phyloP scores from a whole-genome alignment of 2,797 vertebrate genomes.

The Triplophysa bombifrons region DNA sequence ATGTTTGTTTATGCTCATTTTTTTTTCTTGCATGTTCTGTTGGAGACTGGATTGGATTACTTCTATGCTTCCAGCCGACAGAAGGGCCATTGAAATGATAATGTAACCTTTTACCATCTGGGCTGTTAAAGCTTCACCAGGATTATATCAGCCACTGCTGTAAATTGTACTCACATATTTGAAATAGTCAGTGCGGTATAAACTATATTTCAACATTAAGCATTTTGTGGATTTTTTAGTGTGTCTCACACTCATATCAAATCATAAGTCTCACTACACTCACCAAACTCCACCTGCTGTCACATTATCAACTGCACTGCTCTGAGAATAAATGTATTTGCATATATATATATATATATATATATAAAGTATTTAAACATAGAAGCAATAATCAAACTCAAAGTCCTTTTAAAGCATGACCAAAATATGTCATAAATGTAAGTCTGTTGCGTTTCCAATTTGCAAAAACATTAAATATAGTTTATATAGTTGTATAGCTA shows the following conservation, averaged over 20 bases:
- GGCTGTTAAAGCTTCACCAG: slow-evolving; percentile 47
- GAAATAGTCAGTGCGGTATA: neutral
- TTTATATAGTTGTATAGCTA: too few relatives aligned
- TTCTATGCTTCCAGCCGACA: slow-evolving; percentile 34
- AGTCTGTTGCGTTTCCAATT: neutral
- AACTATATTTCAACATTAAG: neutral
- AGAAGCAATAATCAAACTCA: neutral
- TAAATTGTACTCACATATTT: slow-evolving; percentile 36
- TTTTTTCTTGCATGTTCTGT: slow-evolving; percentile 31
- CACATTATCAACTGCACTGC: too few relatives aligned
- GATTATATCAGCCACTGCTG: slow-evolving; percentile 38
- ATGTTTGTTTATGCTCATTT: too few relatives aligned
- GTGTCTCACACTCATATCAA: neutral
- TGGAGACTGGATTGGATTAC: neutral
- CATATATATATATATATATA: neutral
- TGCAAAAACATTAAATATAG: too few relatives aligned
- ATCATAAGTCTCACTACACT: neutral
- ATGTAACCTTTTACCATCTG: slow-evolving; percentile 64
- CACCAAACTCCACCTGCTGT: too few relatives aligned
- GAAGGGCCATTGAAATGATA: slow-evolving; percentile 62
- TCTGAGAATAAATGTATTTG: too few relatives aligned
- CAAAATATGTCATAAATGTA: neutral
- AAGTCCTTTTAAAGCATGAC: neutral
- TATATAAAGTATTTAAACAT: neutral
- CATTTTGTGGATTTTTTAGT: neutral